A percentile compares a stretch with the other conserved stretches of the same genome.
Conservation (phyloP, 1,140 invertebrate genomes). For the Phthorimaea operculella region DNA sequence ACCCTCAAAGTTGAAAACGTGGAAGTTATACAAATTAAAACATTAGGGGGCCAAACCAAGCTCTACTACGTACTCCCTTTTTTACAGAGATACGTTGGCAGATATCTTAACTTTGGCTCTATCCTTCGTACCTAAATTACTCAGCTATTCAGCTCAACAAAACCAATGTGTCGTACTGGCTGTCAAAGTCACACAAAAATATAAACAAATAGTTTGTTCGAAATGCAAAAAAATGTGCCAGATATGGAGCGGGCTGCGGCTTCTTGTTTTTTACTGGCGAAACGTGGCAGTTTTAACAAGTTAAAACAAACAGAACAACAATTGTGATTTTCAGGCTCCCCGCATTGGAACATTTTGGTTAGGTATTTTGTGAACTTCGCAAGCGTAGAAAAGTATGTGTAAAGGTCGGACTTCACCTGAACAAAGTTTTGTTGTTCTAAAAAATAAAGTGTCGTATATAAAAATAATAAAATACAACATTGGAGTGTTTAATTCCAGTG, state of each 20-base stretch:
- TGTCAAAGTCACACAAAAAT: not conserved
- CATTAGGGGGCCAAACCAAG: not conserved
- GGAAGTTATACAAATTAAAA: conserved; percentile 5
- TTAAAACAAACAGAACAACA: not conserved
- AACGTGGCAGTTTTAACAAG: conserved; percentile 1
- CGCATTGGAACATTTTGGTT: not conserved
- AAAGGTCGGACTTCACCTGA: too few species aligned
- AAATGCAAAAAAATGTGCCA: not conserved
- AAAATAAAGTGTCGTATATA: too few species aligned
- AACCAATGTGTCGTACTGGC: not conserved
- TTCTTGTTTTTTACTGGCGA: not conserved
- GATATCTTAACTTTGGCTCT: too few species aligned
- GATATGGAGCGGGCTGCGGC: not conserved
- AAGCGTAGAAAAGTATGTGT: not conserved
- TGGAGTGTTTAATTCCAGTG: too few species aligned
- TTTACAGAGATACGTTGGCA: too few species aligned
- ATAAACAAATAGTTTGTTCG: not conserved
- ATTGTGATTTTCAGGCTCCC: not conserved
- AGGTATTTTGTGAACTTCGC: not conserved
- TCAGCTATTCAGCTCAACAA: too few species aligned
- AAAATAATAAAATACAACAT: too few species aligned
- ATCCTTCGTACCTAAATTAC: too few species aligned
- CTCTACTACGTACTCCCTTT: too few species aligned
- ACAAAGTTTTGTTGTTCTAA: too few species aligned
- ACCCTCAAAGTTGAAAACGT: not conserved